Conservation (phyloP, 2,113 vertebrate species). For the Cervus canadensis region DNA sequence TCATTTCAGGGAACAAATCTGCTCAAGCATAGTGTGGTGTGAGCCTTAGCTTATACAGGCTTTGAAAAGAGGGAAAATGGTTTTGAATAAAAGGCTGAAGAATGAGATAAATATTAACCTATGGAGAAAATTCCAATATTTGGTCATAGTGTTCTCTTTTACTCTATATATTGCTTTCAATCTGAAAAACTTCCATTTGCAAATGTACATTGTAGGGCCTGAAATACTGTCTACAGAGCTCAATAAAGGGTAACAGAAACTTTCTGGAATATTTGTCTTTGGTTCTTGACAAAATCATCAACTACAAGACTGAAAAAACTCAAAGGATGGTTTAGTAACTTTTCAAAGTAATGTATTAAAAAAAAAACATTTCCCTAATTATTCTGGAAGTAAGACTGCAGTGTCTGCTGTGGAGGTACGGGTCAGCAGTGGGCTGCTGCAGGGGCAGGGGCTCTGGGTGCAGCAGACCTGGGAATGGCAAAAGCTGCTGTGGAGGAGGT, state of each 20-base stretch:
- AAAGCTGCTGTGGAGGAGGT: neutral
- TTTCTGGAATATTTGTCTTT: neutral
- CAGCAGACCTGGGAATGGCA: neutral
- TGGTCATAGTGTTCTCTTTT: neutral
- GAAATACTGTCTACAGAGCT: neutral
- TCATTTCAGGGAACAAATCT: neutral
- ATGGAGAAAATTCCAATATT: neutral
- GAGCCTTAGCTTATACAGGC: neutral
- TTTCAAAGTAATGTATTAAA: neutral
- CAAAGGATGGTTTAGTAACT: neutral
- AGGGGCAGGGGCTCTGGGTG: neutral
- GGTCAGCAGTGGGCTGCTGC: neutral
- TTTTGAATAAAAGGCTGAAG: neutral
- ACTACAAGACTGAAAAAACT: neutral
- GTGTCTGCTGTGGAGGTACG: too few species aligned
- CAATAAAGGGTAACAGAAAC: neutral
- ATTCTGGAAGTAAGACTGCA: neutral
- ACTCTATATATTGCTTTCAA: neutral
- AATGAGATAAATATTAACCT: neutral
- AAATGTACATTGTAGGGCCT: neutral
- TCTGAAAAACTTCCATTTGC: neutral
- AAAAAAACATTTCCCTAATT: neutral
- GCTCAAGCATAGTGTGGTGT: neutral
- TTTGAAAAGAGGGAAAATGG: neutral
- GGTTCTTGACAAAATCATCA: neutral